phyloP scores from a whole-genome alignment of 2,113 vertebrate genomes.

The Melanerpes aurifrons region DNA sequence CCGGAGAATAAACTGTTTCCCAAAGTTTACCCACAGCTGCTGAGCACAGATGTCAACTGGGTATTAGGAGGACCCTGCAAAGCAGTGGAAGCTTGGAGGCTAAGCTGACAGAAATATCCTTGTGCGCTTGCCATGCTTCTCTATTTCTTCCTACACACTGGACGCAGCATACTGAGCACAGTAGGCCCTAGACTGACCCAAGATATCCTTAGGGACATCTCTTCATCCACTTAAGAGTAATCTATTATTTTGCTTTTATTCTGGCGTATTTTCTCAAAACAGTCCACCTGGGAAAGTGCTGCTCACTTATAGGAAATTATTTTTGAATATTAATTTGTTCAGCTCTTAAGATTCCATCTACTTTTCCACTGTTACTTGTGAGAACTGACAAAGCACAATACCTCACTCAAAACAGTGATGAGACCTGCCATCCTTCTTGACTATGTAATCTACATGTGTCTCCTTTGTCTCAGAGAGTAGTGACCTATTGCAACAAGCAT shows the following conservation, averaged over 20 bases:
- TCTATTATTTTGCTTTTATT: not conserved
- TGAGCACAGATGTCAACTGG: not conserved
- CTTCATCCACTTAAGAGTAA: not conserved
- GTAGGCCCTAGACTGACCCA: not conserved
- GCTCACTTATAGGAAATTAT: not conserved
- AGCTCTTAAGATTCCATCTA: not conserved
- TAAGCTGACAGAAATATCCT: not conserved
- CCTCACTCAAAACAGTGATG: not conserved
- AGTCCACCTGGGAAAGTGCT: not conserved
- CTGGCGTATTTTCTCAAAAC: not conserved
- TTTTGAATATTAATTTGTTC: not conserved
- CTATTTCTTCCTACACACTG: not conserved
- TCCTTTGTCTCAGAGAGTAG: not conserved
- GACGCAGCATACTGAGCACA: not conserved
- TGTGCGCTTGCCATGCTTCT: not conserved
- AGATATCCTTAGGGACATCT: not conserved
- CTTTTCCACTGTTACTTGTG: not conserved
- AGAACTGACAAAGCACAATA: not conserved
- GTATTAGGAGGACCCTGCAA: not conserved
- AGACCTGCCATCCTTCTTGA: not conserved
- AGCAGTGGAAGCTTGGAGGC: not conserved
- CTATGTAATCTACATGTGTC: not conserved
- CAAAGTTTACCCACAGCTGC: not conserved
- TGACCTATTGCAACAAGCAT: not conserved
- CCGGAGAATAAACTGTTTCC: not conserved